Evolutionary conservation across 2,888 invertebrate genomes (phyloP), one percentile per base, ranked within the genome.

Genomic region (Eudasyphora cyanicolor): DNA sequence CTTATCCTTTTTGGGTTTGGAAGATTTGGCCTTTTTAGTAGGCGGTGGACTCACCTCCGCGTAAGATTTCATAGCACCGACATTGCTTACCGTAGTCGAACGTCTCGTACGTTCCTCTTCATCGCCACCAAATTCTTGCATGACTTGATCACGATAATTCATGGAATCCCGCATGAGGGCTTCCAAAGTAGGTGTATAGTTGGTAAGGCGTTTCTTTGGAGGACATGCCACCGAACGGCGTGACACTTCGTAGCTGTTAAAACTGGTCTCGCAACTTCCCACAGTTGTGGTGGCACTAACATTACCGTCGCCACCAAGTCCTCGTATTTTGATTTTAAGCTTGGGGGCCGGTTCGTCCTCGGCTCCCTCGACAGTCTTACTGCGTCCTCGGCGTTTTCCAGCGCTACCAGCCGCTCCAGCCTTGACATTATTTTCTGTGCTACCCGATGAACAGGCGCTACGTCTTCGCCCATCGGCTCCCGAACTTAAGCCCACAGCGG

Each of bases 81-180:
- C 90, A 7, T 24, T 57, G 12, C 74, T 67, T 2, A n/a, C n/a
- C 1, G 45, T 45, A 27, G 75, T 35, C 8, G 76, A 49, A 0
- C 86, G 86, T n/a, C 84, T 84, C 8, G 76, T 85, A 17, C 85
- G 85, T 60, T 89, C 89, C 76, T 92, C 92, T 77, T 93, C 93
- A 86, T 95, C 95, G 87, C 95, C 95, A 82, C 95, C 95, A 89
- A 97, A 97, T 88, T 96, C 95, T 4, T 96, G 96, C 96, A 97
- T 96, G 2, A 97, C 95, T 93, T 94, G 95, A 85, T 95, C 95
- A 17, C 97, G 94, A 91, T 94, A 97, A 89, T 97, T 97, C 97
- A 97, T 97, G 87, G 96, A 96, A 88, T 97, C 96, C 1, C 97
- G 94, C 85, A 95, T 95, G 69, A 97, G 92, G 89, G 97, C 97